Conservation (phyloP, 2,113 vertebrate genomes). For the Pardalotus punctatus region DNA sequence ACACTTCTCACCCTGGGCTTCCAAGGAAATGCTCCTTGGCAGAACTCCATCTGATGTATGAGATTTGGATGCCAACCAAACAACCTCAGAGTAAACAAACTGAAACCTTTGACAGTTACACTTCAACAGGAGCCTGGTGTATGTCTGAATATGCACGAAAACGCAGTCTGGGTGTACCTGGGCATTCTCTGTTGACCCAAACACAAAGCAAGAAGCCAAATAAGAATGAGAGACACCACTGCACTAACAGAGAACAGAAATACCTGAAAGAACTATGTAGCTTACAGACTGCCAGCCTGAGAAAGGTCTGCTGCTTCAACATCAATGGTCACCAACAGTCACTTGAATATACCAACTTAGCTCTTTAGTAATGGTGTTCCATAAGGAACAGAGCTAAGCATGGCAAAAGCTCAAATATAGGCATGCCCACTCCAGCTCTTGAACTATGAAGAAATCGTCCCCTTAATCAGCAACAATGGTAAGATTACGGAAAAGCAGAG, state of each 20-base stretch:
- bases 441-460: not conserved
- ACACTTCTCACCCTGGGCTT: not conserved
- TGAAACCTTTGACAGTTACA: not conserved
- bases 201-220: not conserved
- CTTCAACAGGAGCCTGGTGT: not conserved
- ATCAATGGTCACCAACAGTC: not conserved
- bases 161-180: not conserved
- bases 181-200: not conserved
- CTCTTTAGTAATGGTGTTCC: not conserved
- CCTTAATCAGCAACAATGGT: not conserved
- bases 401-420: not conserved
- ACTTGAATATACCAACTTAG: accelerated
- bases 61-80: not conserved
- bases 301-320: not conserved
- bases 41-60: not conserved
- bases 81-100: not conserved
- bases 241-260: not conserved
- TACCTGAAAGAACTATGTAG: not conserved
- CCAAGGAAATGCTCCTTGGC: not conserved
- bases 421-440: not conserved
- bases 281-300: not conserved
- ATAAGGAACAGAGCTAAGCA: not conserved
- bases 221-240: not conserved
- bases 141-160: not conserved
- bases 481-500: not conserved